A percentile compares a stretch with the other conserved stretches of the same genome.
These are phyloP conservation scores for Littorina saxatilis DNA, from an alignment of 1,140 invertebrate genomes.

Conservation along the genomic window DNA sequence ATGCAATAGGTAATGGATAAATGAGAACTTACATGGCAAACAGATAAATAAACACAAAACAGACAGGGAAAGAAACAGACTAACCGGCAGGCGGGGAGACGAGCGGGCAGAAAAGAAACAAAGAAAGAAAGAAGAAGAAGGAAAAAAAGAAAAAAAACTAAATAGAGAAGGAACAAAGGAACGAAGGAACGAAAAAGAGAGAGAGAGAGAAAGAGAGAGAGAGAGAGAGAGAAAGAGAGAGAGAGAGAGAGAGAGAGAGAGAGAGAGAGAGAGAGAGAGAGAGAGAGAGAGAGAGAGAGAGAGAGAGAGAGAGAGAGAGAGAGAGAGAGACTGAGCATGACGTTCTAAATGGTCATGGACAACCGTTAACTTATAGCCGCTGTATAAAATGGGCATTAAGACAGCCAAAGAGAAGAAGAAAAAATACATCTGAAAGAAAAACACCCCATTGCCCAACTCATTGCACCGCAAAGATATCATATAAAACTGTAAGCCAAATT, in stretches of 20 bases:
- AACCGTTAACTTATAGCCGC: no score
- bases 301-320: background rate
- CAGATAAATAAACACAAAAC: no score
- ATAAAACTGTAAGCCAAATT: no score
- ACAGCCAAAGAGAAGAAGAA: no score
- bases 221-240: background rate
- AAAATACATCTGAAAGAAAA: no score
- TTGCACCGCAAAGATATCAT: no score
- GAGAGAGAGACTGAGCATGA: background rate
- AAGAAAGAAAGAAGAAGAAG: background rate
- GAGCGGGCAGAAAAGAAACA: background rate
- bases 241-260: background rate
- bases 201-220: background rate
- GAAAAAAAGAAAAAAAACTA: background rate
- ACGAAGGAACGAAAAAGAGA: background rate
- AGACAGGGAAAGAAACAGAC: background rate
- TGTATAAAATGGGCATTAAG: no score
- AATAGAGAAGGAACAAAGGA: background rate
- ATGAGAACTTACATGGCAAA: no score
- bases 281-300: background rate
- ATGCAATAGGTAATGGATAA: no score
- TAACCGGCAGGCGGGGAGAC: background rate
- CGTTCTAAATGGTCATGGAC: no score
- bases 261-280: background rate
- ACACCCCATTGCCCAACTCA: no score